Evolutionary conservation across 2,888 invertebrate genomes (phyloP), one percentile per base, ranked within the genome.

Genomic region (Polylopha cassiicola): DNA sequence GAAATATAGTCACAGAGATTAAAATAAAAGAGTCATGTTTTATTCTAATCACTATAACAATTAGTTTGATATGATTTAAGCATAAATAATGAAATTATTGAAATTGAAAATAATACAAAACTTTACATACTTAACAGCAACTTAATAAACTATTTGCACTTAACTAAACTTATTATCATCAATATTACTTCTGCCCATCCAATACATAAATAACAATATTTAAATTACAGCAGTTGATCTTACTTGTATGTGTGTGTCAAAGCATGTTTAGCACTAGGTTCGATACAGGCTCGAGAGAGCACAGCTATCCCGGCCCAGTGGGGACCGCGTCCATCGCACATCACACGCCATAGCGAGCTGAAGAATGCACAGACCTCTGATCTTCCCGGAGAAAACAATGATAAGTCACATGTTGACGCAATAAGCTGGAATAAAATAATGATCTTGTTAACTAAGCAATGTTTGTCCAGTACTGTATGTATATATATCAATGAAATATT

Each of bases 261-360:
- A 1, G 89, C 89, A 57, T 88, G 80, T 48, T 89, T 79, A 1
- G 91, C 89, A 29, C 86, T 82, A 0, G 88, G 74, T 58, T 91
- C 91, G 43, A 87, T 87, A 47, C 89, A 88, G 2, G 89, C 90
- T 37, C 88, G 86, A 10, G 88, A 79, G 15, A 92, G 68, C 22
- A 91, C 90, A n/a, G 89, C 88, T 0, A 92, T 75, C 3, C 89
- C 89, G 8, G 87, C 87, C 92, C 92, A 92, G 20, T 91, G 86
- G 0, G 88, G 86, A 0, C 89, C 89, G 24, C 88, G 75, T 1
- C 87, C 69, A 42, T 82, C 85, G 16, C 87, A 86, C 87, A 92
- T 88, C 9, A 90, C 84, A 29, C 91, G 86, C 72, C 91, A 88
- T 30, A 92, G 65, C 14, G 88, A 88, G 26, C 89, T 88, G 65